phyloP scores from a whole-genome alignment of 2,113 vertebrate species.

The Phyllopteryx taeniolatus region DNA sequence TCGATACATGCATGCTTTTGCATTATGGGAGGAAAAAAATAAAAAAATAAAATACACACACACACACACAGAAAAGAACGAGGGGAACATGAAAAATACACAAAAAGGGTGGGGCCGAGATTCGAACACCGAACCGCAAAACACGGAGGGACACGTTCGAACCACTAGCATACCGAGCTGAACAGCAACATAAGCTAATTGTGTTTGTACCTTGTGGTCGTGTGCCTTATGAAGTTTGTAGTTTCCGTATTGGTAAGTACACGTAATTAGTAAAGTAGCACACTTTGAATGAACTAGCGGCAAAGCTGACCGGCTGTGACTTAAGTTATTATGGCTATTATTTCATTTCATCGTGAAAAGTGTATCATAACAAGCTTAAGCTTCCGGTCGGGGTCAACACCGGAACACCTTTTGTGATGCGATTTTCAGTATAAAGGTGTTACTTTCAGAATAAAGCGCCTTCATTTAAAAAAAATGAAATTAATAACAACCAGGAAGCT shows the following conservation, averaged over 20 bases:
- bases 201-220: not conserved
- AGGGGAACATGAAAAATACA: not conserved
- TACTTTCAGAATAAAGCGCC: not conserved
- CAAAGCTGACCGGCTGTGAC: not conserved
- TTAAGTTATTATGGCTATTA: not conserved
- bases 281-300: not conserved
- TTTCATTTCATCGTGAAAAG: not conserved
- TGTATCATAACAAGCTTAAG: not conserved
- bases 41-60: no score
- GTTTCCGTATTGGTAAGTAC: not conserved
- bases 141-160: no score
- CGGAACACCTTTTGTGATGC: not conserved
- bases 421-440: not conserved
- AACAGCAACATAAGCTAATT: not conserved
- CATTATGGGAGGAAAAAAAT: not conserved
- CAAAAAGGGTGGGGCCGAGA: no score
- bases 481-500: no score
- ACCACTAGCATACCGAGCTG: no score
- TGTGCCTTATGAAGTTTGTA: not conserved
- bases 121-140: no score
- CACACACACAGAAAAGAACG: not conserved
- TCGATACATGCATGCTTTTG: not conserved
- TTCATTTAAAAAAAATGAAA: not conserved
- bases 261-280: not conserved
- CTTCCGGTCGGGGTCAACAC: not conserved